These are phyloP conservation scores for Heliothis peltigera DNA, from an alignment of 2,888 invertebrate species.

Conservation along the genomic window DNA sequence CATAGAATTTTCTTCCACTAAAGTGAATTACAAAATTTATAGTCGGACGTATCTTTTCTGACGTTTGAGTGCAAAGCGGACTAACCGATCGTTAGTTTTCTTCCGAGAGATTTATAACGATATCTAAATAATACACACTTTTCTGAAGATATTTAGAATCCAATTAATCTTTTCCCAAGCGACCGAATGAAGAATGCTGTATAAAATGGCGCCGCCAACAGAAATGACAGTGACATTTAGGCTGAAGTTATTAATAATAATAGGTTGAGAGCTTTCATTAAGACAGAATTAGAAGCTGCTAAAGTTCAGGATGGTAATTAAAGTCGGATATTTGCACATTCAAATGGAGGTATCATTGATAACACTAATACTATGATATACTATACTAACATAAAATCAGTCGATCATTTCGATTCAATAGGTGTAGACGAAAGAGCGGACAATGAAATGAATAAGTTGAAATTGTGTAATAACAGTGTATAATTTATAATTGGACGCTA, in stretches of 20 bases:
- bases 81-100: slow-evolving; percentile 31
- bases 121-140: slow-evolving; percentile 46
- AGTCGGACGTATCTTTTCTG: slow-evolving; percentile 32
- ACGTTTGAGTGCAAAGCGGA: slow-evolving; percentile 36
- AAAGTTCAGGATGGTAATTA: slow-evolving; percentile 23
- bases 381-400: neutral
- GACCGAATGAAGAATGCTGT: slow-evolving; percentile 47
- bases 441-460: neutral
- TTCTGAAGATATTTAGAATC: slow-evolving; percentile 53
- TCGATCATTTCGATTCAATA: neutral
- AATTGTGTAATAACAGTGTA: neutral
- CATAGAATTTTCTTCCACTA: slow-evolving; percentile 28
- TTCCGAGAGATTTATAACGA: slow-evolving; percentile 51
- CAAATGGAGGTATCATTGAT: slow-evolving; percentile 2
- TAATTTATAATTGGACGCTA: neutral
- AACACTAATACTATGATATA: neutral
- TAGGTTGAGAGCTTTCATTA: slow-evolving; percentile 21
- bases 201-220: slow-evolving; percentile 35
- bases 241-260: slow-evolving; percentile 34
- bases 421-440: neutral
- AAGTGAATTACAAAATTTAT: slow-evolving; percentile 43
- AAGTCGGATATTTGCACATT: neutral
- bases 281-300: slow-evolving; percentile 12
- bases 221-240: slow-evolving; percentile 31
- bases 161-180: slow-evolving; percentile 51